A percentile compares a stretch with the other conserved stretches of the same genome.
These are phyloP conservation scores for Scaptomyza montana DNA, from an alignment of 1,140 invertebrate species.

Conservation along the genomic window DNA sequence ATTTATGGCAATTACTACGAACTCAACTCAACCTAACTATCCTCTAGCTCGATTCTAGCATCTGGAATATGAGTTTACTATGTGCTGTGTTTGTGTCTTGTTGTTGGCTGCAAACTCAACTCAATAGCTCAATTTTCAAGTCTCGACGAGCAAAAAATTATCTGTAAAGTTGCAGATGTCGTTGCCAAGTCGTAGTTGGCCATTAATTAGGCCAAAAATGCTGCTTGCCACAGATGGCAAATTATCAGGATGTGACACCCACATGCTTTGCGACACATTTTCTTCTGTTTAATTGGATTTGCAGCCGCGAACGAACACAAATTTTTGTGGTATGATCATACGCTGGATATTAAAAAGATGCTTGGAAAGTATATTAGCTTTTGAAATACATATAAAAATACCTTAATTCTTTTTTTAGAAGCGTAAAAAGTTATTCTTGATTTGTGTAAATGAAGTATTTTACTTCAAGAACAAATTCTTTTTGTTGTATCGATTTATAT, in stretches of 20 bases:
- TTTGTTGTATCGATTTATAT: too few species aligned
- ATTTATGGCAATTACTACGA: conserved; percentile 40
- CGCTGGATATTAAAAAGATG: not conserved
- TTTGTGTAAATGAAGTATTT: too few species aligned
- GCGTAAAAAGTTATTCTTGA: too few species aligned
- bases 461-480: too few species aligned
- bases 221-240: not conserved
- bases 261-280: conserved; percentile 48
- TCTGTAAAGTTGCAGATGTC: conserved; percentile 30
- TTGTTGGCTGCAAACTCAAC: conserved; percentile 11
- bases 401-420: too few species aligned
- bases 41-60: not conserved
- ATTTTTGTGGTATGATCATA: conserved; percentile 22
- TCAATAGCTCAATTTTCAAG: not conserved
- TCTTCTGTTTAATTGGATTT: conserved; percentile 73
- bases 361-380: not conserved
- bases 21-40: conserved; percentile 4
- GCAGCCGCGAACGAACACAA: conserved; percentile 30
- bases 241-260: conserved; percentile 56
- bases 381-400: not conserved
- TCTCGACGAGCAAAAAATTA: conserved; percentile 16
- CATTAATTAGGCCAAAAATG: conserved; percentile 29
- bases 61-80: conserved; percentile 19
- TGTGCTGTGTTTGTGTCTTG: not conserved
- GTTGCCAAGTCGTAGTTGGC: conserved; percentile 21